These are phyloP conservation scores for Idaea straminata DNA, from an alignment of 2,888 invertebrate species.

Conservation along the genomic window DNA sequence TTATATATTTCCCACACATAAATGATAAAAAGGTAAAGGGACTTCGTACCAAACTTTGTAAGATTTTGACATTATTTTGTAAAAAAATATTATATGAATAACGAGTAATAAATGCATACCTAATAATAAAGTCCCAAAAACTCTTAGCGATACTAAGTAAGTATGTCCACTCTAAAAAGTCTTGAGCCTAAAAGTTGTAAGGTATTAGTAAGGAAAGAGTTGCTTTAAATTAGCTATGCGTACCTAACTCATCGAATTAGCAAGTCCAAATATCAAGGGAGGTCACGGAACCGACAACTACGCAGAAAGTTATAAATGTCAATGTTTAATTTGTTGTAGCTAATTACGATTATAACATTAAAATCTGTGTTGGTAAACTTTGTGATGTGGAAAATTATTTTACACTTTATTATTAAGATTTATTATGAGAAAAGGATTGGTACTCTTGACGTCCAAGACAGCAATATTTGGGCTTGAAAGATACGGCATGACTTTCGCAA, in stretches of 20 bases:
- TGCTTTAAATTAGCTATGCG: not conserved
- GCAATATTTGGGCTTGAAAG: not conserved
- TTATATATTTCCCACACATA: too few species aligned
- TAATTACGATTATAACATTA: constrained; percentile 1
- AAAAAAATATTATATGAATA: too few species aligned
- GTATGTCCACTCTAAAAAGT: not conserved
- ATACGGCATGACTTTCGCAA: not conserved
- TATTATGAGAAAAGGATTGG: not conserved
- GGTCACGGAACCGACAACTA: not conserved
- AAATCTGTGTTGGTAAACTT: not conserved
- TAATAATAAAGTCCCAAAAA: not conserved
- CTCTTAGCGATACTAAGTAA: not conserved
- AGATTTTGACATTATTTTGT: too few species aligned
- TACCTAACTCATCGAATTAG: not conserved
- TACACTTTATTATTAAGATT: not conserved
- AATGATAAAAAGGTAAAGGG: too few species aligned
- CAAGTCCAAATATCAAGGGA: not conserved
- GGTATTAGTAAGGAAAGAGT: not conserved
- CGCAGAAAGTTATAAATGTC: not conserved
- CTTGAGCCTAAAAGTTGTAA: not conserved
- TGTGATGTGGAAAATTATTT: not conserved
- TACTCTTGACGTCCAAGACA: not conserved
- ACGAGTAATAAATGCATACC: too few species aligned
- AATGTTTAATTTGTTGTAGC: not conserved
- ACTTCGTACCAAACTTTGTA: too few species aligned